A percentile compares a stretch with the other conserved stretches of the same genome.
phyloP scores from a whole-genome alignment of 2,113 vertebrate genomes.

The Thunnus maccoyii region DNA sequence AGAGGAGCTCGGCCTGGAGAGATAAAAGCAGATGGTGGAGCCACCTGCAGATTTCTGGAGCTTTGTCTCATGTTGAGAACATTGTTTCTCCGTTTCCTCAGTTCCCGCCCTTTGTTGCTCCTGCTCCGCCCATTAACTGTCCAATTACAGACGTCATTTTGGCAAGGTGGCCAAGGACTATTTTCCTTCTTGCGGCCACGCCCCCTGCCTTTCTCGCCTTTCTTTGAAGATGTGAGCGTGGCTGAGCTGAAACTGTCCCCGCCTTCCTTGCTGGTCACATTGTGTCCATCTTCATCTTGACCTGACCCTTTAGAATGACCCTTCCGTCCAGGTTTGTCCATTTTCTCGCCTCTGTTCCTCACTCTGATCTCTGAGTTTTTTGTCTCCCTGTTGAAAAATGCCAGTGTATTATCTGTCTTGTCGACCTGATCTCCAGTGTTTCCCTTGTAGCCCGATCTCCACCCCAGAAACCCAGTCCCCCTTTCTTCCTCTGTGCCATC shows the following conservation, averaged over 20 bases:
- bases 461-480: constrained; percentile 61
- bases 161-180: constrained; percentile 71
- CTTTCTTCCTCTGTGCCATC: constrained; percentile 14
- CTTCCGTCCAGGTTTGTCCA: constrained; percentile 70
- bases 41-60: constrained; percentile 55
- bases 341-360: constrained; percentile 61
- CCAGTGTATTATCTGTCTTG: constrained; percentile 61
- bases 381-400: constrained; percentile 68
- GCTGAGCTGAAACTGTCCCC: constrained; percentile 49
- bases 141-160: constrained; percentile 76
- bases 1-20: constrained; percentile 49
- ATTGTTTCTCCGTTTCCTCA: constrained; percentile 85
- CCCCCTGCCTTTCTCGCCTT: constrained; percentile 65
- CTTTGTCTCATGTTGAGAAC: constrained; percentile 56
- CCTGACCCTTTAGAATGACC: constrained; percentile 70
- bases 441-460: constrained; percentile 61
- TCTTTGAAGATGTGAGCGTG: constrained; percentile 52
- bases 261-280: constrained; percentile 82
- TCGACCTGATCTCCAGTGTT: constrained; percentile 49
- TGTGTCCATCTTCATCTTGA: constrained; percentile 78
- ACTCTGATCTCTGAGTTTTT: constrained; percentile 62
- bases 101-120: constrained; percentile 73
- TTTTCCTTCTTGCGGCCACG: constrained; percentile 72
- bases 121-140: constrained; percentile 69
- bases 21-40: constrained; percentile 29